A percentile compares a stretch with the other conserved stretches of the same genome.
Evolutionary conservation across 2,113 vertebrate species (phyloP).

Genomic region (Lynx canadensis): DNA sequence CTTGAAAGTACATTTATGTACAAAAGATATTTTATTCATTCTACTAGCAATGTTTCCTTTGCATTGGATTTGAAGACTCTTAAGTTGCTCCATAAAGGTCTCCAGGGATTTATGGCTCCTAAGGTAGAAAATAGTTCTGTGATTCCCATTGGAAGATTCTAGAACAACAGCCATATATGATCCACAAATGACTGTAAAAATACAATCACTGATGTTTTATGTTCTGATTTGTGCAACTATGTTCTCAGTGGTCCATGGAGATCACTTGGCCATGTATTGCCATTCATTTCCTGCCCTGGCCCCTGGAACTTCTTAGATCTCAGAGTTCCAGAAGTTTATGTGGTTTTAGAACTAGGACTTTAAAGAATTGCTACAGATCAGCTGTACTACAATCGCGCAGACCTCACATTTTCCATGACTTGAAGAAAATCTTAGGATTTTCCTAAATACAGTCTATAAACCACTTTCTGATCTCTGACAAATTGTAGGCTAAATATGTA

Average conservation of each 20-base stretch:
- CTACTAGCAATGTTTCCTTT: not conserved
- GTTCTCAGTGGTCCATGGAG: not conserved
- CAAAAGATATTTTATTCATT: not conserved
- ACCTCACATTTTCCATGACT: not conserved
- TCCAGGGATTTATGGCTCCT: not conserved
- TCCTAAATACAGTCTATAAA: not conserved
- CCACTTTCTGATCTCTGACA: not conserved
- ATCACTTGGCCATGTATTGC: not conserved
- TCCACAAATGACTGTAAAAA: not conserved
- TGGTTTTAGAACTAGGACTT: not conserved
- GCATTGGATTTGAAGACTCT: not conserved
- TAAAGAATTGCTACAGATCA: not conserved
- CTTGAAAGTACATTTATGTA: not conserved
- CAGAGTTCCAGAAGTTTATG: not conserved
- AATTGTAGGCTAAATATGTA: not conserved
- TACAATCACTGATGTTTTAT: not conserved
- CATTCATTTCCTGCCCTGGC: not conserved
- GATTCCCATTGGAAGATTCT: not conserved
- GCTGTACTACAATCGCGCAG: not conserved
- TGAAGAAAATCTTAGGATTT: not conserved
- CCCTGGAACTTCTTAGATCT: not conserved
- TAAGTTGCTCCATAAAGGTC: not conserved
- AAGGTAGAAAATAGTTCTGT: not conserved
- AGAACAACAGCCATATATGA: not conserved
- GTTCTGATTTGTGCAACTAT: not conserved